Conservation (phyloP, 2,888 invertebrate species). For the Chymomyza fuscimana region DNA sequence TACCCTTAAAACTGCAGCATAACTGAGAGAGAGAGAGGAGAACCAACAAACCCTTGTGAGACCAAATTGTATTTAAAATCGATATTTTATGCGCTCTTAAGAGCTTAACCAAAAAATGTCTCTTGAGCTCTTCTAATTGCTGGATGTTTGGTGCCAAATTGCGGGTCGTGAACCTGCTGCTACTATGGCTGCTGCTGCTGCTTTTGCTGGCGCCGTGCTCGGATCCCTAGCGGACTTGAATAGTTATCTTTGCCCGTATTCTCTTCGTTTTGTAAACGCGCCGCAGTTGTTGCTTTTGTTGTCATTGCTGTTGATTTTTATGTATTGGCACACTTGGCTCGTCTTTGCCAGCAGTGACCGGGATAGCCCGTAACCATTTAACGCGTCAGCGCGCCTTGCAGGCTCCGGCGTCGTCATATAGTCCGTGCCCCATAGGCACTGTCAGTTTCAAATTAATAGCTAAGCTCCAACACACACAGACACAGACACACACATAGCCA, state of each 20-base stretch:
- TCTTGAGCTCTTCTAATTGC: slow-evolving; percentile 44
- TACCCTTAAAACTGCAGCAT: slow-evolving; percentile 37
- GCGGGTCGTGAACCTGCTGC: slow-evolving; percentile 62
- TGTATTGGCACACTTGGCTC: slow-evolving; percentile 10
- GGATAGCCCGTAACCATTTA: slow-evolving; percentile 64
- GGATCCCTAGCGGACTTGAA: not conserved
- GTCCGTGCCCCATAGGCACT: slow-evolving; percentile 54
- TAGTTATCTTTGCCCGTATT: not conserved
- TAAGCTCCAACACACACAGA: slow-evolving; percentile 32
- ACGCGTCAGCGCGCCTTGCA: slow-evolving; percentile 68
- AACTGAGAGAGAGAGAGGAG: slow-evolving; percentile 12
- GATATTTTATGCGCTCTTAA: slow-evolving; percentile 56
- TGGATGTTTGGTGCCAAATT: slow-evolving; percentile 42
- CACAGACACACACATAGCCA: slow-evolving; percentile 25
- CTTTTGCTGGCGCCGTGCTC: not conserved
- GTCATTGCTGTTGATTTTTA: slow-evolving; percentile 10
- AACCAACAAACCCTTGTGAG: slow-evolving; percentile 11
- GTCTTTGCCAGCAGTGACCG: slow-evolving; percentile 35
- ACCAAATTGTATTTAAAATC: slow-evolving; percentile 39
- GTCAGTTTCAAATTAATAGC: slow-evolving; percentile 70
- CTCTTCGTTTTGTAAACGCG: slow-evolving; percentile 36
- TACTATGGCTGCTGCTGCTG: not conserved
- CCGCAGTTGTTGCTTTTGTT: slow-evolving; percentile 29
- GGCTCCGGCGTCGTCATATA: slow-evolving; percentile 31
- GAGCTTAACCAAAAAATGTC: slow-evolving; percentile 2